These are phyloP conservation scores for Myrmophylax atrothorax DNA, from an alignment of 2,113 vertebrate species.

Conservation along the genomic window DNA sequence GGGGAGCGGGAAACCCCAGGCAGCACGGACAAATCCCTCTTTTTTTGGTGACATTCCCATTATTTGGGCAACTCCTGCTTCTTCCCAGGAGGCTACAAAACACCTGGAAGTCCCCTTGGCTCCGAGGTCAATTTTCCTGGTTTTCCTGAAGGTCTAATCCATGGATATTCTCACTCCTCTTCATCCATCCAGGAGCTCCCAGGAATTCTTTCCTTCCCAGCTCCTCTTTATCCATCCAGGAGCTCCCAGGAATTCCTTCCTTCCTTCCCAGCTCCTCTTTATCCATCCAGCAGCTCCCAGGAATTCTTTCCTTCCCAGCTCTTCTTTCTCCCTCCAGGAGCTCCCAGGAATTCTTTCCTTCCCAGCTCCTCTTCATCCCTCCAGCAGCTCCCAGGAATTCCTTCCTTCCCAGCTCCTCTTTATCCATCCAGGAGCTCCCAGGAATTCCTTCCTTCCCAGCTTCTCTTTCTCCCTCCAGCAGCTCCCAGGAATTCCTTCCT, in stretches of 20 bases:
- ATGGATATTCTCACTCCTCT: not conserved
- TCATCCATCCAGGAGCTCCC: not conserved
- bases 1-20: not conserved
- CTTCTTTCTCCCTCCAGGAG: not conserved
- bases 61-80: not conserved
- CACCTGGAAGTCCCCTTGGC: not conserved
- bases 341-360: not conserved
- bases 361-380: not conserved
- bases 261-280: not conserved
- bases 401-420: not conserved
- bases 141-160: not conserved
- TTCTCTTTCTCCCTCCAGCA: not conserved
- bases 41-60: not conserved
- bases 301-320: not conserved
- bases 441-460: not conserved
- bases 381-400: not conserved
- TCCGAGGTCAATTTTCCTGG: not conserved
- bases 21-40: not conserved
- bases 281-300: not conserved
- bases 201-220: not conserved
- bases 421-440: not conserved
- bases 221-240: not conserved
- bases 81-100: not conserved
- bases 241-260: not conserved
- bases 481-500: not conserved